Conservation (phyloP, 2,888 invertebrate species). For the Cataglyphis livida region DNA sequence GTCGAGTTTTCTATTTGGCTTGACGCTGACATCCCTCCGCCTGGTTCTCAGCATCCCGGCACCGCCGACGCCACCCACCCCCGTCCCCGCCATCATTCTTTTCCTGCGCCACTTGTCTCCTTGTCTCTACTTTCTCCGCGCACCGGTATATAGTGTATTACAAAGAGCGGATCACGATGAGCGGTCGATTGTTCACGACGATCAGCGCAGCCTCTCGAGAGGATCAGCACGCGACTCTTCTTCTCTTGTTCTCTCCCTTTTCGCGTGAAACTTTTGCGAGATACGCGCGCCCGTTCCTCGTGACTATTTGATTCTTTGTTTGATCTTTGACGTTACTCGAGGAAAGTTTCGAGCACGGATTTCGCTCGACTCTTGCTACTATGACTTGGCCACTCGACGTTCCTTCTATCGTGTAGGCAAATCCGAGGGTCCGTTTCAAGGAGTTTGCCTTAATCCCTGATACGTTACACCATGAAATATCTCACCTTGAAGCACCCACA, state of each 20-base stretch:
- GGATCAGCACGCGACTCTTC: constrained; percentile 9
- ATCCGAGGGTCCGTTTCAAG: constrained; percentile 20
- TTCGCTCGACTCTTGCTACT: constrained; percentile 7
- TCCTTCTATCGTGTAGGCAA: constrained; percentile 39
- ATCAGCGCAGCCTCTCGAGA: constrained; percentile 27
- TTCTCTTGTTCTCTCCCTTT: not conserved
- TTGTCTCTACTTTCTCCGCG: constrained; percentile 15
- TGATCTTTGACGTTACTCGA: constrained; percentile 30
- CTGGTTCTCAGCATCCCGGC: constrained; percentile 93
- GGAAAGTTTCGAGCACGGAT: constrained; percentile 11
- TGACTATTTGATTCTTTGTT: constrained; percentile 39
- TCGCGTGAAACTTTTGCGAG: constrained; percentile 41
- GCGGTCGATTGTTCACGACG: constrained; percentile 44
- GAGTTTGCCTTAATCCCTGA: not conserved
- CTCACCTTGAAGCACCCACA: constrained; percentile 4
- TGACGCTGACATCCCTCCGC: constrained; percentile 94
- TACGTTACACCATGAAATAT: not conserved
- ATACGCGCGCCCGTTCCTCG: constrained; percentile 6
- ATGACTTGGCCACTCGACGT: constrained; percentile 34
- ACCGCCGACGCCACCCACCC: constrained; percentile 79
- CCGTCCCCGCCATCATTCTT: constrained; percentile 81
- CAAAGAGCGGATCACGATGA: constrained; percentile 39
- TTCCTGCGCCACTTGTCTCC: not conserved
- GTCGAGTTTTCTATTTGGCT: constrained; percentile 96
- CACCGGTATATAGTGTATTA: constrained; percentile 16